Evolutionary conservation across 2,797 vertebrate genomes (phyloP).

Genomic region (Arnoldichthys spilopterus): DNA sequence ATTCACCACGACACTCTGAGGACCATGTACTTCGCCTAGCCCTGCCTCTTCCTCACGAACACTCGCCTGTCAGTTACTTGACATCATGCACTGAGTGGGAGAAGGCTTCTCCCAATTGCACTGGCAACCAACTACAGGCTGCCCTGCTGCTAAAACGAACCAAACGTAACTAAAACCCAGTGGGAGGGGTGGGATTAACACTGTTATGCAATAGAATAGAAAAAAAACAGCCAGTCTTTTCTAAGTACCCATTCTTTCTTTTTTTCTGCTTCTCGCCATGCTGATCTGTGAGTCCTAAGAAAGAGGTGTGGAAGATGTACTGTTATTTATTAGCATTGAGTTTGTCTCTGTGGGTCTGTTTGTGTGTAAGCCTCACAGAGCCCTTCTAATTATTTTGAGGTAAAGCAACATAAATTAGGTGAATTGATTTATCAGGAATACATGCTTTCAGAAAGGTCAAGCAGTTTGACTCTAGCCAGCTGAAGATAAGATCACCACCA

Average conservation of each 20-base stretch:
- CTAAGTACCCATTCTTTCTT: conserved; percentile 36
- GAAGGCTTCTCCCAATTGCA: conserved; percentile 69
- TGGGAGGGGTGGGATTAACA: conserved; percentile 80
- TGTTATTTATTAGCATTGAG: conserved; percentile 52
- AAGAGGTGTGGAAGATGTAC: conserved; percentile 41
- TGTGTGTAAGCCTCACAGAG: conserved; percentile 18
- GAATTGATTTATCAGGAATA: background rate
- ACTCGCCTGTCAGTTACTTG: conserved; percentile 66
- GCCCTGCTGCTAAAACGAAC: conserved; percentile 68
- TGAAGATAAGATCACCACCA: conserved; percentile 21
- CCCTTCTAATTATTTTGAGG: conserved; percentile 14
- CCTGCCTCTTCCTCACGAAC: conserved; percentile 36
- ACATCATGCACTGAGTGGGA: conserved; percentile 70
- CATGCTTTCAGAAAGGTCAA: conserved; percentile 11
- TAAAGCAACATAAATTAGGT: background rate
- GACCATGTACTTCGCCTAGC: conserved; percentile 98
- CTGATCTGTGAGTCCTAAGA: conserved; percentile 54
- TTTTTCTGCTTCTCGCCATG: conserved; percentile 48
- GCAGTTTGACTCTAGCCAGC: background rate
- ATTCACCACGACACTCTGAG: conserved; percentile 99
- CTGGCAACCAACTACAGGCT: conserved; percentile 58
- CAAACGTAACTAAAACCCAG: conserved; percentile 66
- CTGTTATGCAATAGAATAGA: conserved; percentile 88
- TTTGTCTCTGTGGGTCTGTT: conserved; percentile 27
- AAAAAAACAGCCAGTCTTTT: conserved; percentile 85